phyloP scores from a whole-genome alignment of 1,140 invertebrate genomes.

The Phymorhynchus buccinoides region DNA sequence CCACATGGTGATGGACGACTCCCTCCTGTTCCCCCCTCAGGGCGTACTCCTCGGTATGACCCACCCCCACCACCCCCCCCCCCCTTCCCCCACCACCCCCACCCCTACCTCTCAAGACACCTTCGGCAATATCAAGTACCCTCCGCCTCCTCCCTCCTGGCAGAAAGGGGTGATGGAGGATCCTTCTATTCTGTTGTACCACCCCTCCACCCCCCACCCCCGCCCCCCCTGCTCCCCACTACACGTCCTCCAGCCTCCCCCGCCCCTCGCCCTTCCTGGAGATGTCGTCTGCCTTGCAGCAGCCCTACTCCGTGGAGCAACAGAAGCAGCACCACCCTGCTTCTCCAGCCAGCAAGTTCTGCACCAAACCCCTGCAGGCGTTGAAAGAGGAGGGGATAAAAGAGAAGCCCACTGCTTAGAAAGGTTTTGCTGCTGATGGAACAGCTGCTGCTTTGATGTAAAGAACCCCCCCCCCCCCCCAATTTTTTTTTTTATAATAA shows the following conservation, averaged over 20 bases:
- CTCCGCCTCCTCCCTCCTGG: too few relatives aligned
- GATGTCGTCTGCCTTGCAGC: constrained; percentile 41
- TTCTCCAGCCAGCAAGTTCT: background rate
- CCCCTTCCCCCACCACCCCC: background rate
- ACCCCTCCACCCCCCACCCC: constrained; percentile 34
- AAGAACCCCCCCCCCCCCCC: too few relatives aligned
- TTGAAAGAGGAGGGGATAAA: constrained; percentile 43
- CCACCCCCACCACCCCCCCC: constrained; percentile 34
- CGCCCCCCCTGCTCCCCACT: constrained; percentile 35
- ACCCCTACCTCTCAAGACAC: background rate
- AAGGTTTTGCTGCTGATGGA: too few relatives aligned
- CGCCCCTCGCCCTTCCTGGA: constrained; percentile 44
- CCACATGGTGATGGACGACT: constrained; percentile 26
- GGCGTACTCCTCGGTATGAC: constrained; percentile 44
- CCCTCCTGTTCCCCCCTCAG: constrained; percentile 31
- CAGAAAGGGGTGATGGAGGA: constrained; percentile 10
- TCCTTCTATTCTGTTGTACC: background rate
- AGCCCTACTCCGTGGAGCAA: too few relatives aligned
- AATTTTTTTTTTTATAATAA: too few relatives aligned
- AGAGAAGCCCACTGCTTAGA: constrained; percentile 38
- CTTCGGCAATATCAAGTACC: background rate
- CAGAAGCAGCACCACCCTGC: background rate
- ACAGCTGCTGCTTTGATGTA: too few relatives aligned
- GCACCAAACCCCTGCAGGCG: constrained; percentile 39
- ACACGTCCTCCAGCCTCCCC: constrained; percentile 36